Percentiles rank a stretch among this genome's conserved stretches.
phyloP scores from a whole-genome alignment of 2,113 vertebrate genomes.

The Dipodomys stephensi region DNA sequence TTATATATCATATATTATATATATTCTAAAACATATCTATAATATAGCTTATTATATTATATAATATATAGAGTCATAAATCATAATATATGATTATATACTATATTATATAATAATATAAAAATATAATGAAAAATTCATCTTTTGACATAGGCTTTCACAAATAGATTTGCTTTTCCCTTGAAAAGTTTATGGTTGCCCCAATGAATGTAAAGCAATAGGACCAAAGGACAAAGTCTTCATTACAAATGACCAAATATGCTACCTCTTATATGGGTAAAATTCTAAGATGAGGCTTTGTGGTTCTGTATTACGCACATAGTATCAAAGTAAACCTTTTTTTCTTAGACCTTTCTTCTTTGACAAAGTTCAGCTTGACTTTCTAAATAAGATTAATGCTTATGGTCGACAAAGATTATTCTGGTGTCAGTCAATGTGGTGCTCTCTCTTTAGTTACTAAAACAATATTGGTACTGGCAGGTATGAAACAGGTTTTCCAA shows the following conservation, averaged over 20 bases:
- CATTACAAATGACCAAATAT: not conserved
- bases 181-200: not conserved
- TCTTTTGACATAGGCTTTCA: not conserved
- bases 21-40: no score
- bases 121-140: no score
- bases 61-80: no score
- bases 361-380: conserved; percentile 81
- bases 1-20: no score
- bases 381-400: conserved; percentile 81
- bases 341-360: conserved; percentile 49
- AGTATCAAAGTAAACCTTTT: conserved; percentile 57
- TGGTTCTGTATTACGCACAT: not conserved
- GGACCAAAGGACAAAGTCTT: not conserved
- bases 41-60: no score
- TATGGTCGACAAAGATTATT: conserved; percentile 71
- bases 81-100: no score
- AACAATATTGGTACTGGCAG: conserved; percentile 76
- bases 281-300: conserved; percentile 29
- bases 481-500: conserved; percentile 73
- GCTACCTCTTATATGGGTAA: not conserved
- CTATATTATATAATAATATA: no score
- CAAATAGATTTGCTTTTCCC: not conserved
- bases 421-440: conserved; percentile 57
- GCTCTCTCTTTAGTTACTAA: conserved; percentile 59
- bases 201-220: not conserved